Conservation (phyloP, 2,797 vertebrate species). For the Carduelis carduelis region DNA sequence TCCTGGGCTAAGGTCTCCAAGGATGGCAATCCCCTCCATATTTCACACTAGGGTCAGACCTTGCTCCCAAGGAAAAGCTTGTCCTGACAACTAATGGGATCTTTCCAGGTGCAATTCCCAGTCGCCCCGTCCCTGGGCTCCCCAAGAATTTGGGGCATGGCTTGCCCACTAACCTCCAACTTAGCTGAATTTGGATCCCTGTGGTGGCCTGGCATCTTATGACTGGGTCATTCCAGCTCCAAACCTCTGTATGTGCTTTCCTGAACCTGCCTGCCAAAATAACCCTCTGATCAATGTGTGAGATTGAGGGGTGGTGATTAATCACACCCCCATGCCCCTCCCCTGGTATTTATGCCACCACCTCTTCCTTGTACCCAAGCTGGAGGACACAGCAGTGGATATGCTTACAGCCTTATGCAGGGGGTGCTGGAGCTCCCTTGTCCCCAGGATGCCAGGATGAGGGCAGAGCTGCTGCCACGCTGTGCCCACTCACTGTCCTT, state of each 20-base stretch:
- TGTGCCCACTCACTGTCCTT: not conserved
- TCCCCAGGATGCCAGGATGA: not conserved
- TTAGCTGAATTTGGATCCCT: not conserved
- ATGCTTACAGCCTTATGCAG: not conserved
- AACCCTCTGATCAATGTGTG: rapidly evolving
- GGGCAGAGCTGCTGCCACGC: rapidly evolving
- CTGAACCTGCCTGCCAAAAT: not conserved
- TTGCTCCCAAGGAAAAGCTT: not conserved
- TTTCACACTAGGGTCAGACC: no score
- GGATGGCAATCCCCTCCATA: rapidly evolving
- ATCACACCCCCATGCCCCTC: not conserved
- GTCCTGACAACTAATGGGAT: not conserved
- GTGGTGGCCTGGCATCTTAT: not conserved
- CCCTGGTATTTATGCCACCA: not conserved
- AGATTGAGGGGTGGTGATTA: rapidly evolving
- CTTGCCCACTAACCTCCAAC: not conserved
- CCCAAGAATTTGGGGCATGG: rapidly evolving
- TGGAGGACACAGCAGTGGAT: rapidly evolving
- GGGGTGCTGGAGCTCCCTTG: not conserved
- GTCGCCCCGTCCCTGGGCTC: rapidly evolving
- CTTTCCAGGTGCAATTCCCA: not conserved
- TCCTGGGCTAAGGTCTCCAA: not conserved
- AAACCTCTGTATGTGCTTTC: rapidly evolving
- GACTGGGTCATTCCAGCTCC: not conserved
- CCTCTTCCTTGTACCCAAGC: not conserved